Evolutionary conservation across 92 coral and sea anemone genomes (phyloP).

Genomic region (Palythoa grandis): DNA sequence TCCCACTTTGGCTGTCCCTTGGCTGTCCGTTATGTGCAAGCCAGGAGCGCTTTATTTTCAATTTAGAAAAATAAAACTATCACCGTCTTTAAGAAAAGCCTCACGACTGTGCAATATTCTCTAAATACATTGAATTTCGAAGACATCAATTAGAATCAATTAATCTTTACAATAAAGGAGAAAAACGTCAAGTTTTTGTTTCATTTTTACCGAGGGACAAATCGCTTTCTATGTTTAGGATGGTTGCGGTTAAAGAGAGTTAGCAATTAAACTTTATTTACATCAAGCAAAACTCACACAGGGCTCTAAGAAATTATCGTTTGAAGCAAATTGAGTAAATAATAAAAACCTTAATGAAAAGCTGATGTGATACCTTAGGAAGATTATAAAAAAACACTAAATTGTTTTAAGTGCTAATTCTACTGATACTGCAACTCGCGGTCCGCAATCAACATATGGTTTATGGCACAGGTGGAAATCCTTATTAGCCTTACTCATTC

Average conservation of each 20-base stretch:
- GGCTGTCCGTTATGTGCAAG: too few relatives aligned
- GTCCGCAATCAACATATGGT: constrained; percentile 66
- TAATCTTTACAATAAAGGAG: constrained; percentile 89
- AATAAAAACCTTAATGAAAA: constrained; percentile 74
- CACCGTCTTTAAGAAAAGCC: constrained; percentile 18
- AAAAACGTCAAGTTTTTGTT: constrained; percentile 79
- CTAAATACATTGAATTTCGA: constrained; percentile 91
- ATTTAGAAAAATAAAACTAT: background rate
- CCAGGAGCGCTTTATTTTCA: background rate
- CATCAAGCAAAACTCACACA: constrained; percentile 58
- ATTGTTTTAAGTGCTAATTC: constrained; percentile 85
- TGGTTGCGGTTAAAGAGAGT: constrained; percentile 71
- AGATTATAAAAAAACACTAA: constrained; percentile 72
- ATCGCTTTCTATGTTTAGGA: constrained; percentile 73
- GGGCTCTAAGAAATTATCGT: constrained; percentile 68
- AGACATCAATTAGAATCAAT: constrained; percentile 93
- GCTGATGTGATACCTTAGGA: constrained; percentile 80
- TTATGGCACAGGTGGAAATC: constrained; percentile 26
- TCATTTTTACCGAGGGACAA: constrained; percentile 68
- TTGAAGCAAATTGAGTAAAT: constrained; percentile 68
- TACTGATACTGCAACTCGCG: constrained; percentile 37
- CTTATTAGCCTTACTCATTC: background rate
- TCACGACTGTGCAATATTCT: constrained; percentile 56
- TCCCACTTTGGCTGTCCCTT: background rate
- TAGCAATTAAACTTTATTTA: constrained; percentile 83